Percentiles rank a stretch among this genome's conserved stretches.
Evolutionary conservation across 2,888 invertebrate genomes (phyloP).

Genomic region (Andricus curvator): DNA sequence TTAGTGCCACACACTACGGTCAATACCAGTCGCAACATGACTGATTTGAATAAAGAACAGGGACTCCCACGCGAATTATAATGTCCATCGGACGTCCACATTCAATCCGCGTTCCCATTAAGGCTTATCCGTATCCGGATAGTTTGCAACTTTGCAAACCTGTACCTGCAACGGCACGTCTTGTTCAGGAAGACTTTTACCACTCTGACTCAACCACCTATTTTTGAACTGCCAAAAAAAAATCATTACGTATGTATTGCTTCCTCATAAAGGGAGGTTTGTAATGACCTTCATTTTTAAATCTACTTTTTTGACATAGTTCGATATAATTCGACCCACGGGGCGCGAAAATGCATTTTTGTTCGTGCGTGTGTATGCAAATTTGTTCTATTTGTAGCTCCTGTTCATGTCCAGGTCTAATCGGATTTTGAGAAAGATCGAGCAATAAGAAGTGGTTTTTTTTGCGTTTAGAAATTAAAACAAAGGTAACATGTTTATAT

Average conservation of each 20-base stretch:
- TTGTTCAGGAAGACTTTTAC: not conserved
- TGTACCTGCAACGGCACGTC: not conserved
- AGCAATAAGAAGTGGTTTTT: too few species aligned
- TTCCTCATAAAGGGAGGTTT: too few species aligned
- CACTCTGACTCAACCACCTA: not conserved
- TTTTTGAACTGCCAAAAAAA: not conserved
- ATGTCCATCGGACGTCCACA: slow-evolving; percentile 27
- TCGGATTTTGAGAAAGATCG: too few species aligned
- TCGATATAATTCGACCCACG: too few species aligned
- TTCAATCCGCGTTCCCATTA: slow-evolving; percentile 3
- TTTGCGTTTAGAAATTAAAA: too few species aligned
- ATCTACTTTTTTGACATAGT: too few species aligned
- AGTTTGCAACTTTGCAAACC: slow-evolving; percentile 17
- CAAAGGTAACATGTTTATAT: too few species aligned
- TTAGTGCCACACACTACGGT: slow-evolving; percentile 16
- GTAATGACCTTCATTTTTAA: too few species aligned
- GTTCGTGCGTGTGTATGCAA: too few species aligned
- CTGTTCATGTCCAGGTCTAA: too few species aligned
- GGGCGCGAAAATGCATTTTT: too few species aligned
- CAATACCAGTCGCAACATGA: slow-evolving; percentile 21
- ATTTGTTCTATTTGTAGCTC: too few species aligned
- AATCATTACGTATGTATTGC: not conserved
- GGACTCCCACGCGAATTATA: slow-evolving; percentile 2
- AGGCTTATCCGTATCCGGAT: not conserved
- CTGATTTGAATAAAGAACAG: slow-evolving; percentile 30